Percentiles rank a stretch among this genome's conserved stretches.
Conservation (phyloP, 2,113 vertebrate genomes). For the Isichthys henryi region DNA sequence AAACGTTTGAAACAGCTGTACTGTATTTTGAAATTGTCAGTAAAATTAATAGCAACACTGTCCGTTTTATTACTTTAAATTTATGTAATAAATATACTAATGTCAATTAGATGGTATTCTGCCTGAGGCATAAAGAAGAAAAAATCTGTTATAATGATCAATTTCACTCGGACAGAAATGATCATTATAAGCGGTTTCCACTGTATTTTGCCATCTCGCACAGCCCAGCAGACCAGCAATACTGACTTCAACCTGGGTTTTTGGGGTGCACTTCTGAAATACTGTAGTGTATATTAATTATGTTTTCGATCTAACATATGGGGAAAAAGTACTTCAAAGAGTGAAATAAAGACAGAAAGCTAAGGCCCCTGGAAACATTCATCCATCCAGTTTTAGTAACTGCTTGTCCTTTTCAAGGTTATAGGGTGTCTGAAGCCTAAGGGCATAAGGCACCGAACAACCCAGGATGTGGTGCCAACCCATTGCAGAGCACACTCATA, state of each 20-base stretch:
- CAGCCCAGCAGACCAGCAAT: neutral
- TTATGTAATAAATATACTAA: too few relatives aligned
- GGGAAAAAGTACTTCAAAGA: neutral
- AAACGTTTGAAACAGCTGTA: too few relatives aligned
- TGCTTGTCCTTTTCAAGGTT: neutral
- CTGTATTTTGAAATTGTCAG: too few relatives aligned
- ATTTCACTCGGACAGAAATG: too few relatives aligned
- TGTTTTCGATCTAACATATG: neutral
- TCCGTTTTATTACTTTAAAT: too few relatives aligned
- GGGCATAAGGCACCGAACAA: neutral
- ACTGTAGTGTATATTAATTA: neutral
- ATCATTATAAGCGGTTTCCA: too few relatives aligned
- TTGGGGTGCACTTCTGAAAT: neutral
- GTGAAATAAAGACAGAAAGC: neutral
- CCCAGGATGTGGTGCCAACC: neutral
- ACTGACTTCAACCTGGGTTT: neutral
- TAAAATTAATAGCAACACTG: too few relatives aligned
- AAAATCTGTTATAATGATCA: too few relatives aligned
- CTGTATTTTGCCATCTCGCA: neutral
- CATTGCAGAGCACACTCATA: neutral
- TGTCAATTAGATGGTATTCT: neutral
- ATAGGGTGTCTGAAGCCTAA: neutral
- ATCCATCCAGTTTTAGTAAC: neutral
- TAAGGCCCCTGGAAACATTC: neutral
- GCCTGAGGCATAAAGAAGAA: neutral